Base-by-base conservation (phyloP, 2,113 vertebrate species). In the Antigone vipio region DNA sequence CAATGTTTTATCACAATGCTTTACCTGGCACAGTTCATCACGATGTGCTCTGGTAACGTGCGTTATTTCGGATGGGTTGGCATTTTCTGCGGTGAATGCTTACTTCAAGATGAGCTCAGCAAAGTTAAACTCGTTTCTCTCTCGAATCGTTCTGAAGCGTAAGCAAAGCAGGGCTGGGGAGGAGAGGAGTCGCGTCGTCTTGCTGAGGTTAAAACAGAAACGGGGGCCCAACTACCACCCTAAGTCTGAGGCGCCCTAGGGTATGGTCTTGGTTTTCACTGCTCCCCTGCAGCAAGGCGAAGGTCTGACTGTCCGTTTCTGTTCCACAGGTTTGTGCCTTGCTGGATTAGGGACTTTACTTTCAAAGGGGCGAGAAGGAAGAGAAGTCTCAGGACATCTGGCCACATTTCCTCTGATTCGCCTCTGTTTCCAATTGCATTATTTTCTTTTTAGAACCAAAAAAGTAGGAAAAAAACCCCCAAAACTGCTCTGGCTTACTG, bases 191-290 rank as follows among this genome's bases (percentile, higher is more conserved):
- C 6, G 1, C 60, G 17, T 5, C 35, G 6, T 47, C 40, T 11
- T 47, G 6, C 2, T 42, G 26, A 5, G 11, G 11, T 73, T 77
- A 64, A 68, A 83, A 34, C 7, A 50, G 58, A 47, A 75, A 74
- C 1, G 1, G 49, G 64, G 32, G 29, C 15, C n/a, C 58, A 47
- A 9, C 8, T 59, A 11, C 21, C 34, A 6, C 44, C 3, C 0
- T 15, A 9, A n/a, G 9, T 26, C 49, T 47, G 50, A 53, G 77
- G 32, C 1, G 0, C 13, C 45, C 13, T 6, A 17, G 11, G 12
- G 38, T 49, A 29, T 10, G n/a, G 20, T 15, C 27, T 34, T 52
- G 30, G 45, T 44, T 76, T 90, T 67, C 53, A 32, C 30, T 42
- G 0, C n/a, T 40, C 44, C 52, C 11, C 58, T 64, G n/a, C 53